Percentiles rank a stretch among this genome's conserved stretches.
Conservation (phyloP, 2,797 vertebrate species). For the Pristis pectinata region DNA sequence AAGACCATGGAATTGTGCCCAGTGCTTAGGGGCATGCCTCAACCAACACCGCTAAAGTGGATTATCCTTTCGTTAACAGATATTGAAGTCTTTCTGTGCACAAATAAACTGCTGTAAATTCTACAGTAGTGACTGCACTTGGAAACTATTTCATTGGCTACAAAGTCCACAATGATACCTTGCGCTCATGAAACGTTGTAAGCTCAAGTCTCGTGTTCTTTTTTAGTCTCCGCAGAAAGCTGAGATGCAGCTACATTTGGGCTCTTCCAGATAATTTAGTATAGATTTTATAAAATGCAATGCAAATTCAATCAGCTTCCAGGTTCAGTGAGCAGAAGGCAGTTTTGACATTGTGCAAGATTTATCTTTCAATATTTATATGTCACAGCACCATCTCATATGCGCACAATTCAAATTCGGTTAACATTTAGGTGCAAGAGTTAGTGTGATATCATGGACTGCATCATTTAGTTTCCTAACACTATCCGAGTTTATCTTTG, state of each 20-base stretch:
- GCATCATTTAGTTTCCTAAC: neutral
- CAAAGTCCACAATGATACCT: neutral
- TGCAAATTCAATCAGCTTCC: slow-evolving; percentile 15
- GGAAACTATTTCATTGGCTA: neutral
- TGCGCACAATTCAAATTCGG: too few relatives aligned
- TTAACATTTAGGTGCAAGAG: neutral
- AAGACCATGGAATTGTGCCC: neutral
- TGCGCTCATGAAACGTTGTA: neutral
- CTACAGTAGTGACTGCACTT: neutral
- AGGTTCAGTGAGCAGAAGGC: neutral
- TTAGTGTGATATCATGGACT: neutral
- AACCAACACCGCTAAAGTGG: neutral
- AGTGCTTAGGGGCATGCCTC: neutral
- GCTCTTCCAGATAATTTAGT: neutral
- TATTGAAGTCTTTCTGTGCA: neutral
- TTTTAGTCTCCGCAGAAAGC: neutral
- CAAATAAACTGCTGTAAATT: neutral
- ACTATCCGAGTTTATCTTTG: neutral
- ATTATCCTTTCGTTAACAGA: neutral
- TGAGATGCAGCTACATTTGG: neutral
- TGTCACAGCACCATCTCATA: neutral
- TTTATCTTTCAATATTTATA: neutral
- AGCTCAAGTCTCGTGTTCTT: neutral
- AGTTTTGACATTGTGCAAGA: neutral
- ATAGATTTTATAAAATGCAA: slow-evolving; percentile 4